phyloP scores from a whole-genome alignment of 2,113 vertebrate species.

The Lampris megalopsis region DNA sequence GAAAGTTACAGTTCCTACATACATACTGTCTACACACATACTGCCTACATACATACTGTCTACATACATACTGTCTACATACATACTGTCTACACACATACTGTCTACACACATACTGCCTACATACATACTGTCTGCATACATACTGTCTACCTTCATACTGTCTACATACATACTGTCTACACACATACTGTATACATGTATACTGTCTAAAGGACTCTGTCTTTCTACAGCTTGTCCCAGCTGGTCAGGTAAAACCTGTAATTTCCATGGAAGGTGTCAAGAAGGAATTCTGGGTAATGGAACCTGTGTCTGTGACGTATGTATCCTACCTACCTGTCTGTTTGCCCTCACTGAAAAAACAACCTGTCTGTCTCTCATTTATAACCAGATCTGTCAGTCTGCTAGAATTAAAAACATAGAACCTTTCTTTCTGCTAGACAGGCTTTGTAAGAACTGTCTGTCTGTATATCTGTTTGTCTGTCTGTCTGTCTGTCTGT shows the following conservation, averaged over 20 bases:
- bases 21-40: too few species aligned
- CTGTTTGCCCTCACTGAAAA: neutral
- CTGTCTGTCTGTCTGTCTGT: too few species aligned
- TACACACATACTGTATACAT: neutral
- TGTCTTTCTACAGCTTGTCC: conserved; percentile 87
- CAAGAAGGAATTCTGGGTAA: conserved; percentile 86
- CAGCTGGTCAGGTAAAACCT: conserved; percentile 83
- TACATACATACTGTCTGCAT: too few species aligned
- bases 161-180: neutral
- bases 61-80: too few species aligned
- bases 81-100: too few species aligned
- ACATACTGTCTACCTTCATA: too few species aligned
- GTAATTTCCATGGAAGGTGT: conserved; percentile 88
- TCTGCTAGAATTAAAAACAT: too few species aligned
- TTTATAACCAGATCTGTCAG: neutral
- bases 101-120: too few species aligned
- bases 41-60: too few species aligned
- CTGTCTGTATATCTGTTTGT: too few species aligned
- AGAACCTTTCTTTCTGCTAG: neutral
- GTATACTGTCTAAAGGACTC: neutral
- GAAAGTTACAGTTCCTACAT: too few species aligned
- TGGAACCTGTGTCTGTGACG: conserved; percentile 92
- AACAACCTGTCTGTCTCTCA: neutral
- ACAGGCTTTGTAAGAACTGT: too few species aligned
- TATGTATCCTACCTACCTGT: conserved; percentile 65